Conservation (phyloP, 1,140 invertebrate genomes). For the Ostrea edulis region DNA sequence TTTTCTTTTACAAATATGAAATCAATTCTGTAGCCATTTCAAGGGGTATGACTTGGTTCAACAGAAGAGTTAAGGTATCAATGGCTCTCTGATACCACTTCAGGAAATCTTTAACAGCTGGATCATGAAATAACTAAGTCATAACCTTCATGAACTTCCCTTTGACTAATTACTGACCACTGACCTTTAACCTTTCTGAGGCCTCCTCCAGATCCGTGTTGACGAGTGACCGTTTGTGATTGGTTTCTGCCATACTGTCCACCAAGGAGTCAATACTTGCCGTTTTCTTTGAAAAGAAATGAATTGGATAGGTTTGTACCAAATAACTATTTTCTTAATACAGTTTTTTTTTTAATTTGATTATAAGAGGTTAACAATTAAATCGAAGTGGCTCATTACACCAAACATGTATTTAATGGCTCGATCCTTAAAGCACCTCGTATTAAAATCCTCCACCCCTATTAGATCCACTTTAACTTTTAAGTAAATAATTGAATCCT, state of each 20-base stretch:
- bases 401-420: too few relatives aligned
- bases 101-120: background rate
- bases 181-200: constrained; percentile 17
- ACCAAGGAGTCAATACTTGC: constrained; percentile 49
- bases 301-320: too few relatives aligned
- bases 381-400: too few relatives aligned
- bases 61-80: background rate
- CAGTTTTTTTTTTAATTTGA: too few relatives aligned
- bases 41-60: too few relatives aligned
- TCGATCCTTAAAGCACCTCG: too few relatives aligned
- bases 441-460: too few relatives aligned
- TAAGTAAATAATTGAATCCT: too few relatives aligned
- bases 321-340: background rate
- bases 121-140: background rate
- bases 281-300: background rate
- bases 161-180: background rate
- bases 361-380: too few relatives aligned
- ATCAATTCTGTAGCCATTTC: too few relatives aligned
- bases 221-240: constrained; percentile 43
- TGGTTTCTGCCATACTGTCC: constrained; percentile 45
- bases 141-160: too few relatives aligned
- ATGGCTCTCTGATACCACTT: background rate
- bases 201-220: constrained; percentile 46
- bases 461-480: too few relatives aligned
- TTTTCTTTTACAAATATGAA: background rate